Percentiles rank a stretch among this genome's conserved stretches.
Evolutionary conservation across 2,888 invertebrate genomes (phyloP).

Genomic region (Drosophila meridionalis): DNA sequence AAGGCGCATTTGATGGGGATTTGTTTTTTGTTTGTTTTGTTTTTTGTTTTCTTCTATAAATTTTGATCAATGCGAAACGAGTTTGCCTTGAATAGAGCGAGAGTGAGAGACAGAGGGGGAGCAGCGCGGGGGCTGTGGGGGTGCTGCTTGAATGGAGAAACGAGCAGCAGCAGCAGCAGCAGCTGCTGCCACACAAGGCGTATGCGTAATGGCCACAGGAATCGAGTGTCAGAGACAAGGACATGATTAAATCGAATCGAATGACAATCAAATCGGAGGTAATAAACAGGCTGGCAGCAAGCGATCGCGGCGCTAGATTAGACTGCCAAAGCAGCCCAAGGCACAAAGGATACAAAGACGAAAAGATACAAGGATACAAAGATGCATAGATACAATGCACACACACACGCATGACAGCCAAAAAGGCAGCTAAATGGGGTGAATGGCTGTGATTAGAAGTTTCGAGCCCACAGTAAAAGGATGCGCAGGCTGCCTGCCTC

Average conservation of each 20-base stretch:
- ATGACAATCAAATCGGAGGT: conserved; percentile 71
- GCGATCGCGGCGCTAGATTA: conserved; percentile 37
- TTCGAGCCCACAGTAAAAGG: conserved; percentile 10
- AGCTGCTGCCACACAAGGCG: conserved; percentile 42
- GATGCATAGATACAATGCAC: conserved; percentile 14
- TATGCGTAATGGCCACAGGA: conserved; percentile 45
- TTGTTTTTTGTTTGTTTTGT: conserved; percentile 13
- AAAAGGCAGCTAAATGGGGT: conserved; percentile 34
- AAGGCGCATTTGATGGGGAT: conserved; percentile 44
- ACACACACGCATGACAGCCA: neutral
- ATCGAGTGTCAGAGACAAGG: conserved; percentile 58
- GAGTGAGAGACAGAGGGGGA: neutral
- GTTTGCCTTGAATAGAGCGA: conserved; percentile 22
- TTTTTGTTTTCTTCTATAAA: conserved; percentile 9
- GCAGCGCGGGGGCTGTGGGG: neutral
- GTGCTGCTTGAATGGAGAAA: conserved; percentile 7
- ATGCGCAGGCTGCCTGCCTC: conserved; percentile 1
- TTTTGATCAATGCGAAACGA: conserved; percentile 37
- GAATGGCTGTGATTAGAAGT: conserved; percentile 51
- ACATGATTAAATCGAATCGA: conserved; percentile 61
- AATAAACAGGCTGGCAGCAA: conserved; percentile 24
- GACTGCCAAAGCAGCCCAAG: conserved; percentile 3
- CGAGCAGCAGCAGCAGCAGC: conserved; percentile 20
- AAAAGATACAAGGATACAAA: neutral
- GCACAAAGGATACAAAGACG: conserved; percentile 27